Conservation (phyloP, 2,113 vertebrate genomes). For the Sebastes fasciatus region DNA sequence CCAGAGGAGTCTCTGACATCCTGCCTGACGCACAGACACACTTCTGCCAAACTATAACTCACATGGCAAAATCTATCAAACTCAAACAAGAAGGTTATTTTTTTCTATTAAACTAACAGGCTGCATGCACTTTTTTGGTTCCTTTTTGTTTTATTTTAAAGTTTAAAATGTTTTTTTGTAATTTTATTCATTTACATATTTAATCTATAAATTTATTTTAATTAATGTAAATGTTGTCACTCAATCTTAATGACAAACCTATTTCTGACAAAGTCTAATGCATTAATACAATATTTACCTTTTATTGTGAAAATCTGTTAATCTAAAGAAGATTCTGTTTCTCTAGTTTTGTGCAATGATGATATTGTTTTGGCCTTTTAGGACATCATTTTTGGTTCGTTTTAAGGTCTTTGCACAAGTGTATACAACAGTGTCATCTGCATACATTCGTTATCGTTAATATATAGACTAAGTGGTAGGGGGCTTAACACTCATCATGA, state of each 20-base stretch:
- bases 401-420: not conserved
- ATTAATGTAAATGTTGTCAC: not conserved
- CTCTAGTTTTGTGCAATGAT: not conserved
- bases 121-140: too few relatives aligned
- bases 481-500: not conserved
- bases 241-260: not conserved
- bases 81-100: not conserved
- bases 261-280: not conserved
- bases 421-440: not conserved
- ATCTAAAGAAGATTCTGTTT: not conserved
- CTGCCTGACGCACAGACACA: constrained; percentile 27
- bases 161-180: not conserved
- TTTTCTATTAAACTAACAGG: not conserved
- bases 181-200: too few relatives aligned
- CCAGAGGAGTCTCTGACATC: constrained; percentile 44
- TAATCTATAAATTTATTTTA: too few relatives aligned
- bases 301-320: not conserved
- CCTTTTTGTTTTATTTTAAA: not conserved
- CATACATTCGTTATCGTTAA: not conserved
- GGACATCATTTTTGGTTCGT: not conserved
- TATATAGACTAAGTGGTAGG: not conserved
- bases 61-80: not conserved
- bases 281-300: not conserved
- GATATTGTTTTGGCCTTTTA: not conserved
- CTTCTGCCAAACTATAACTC: constrained; percentile 43